Conservation (phyloP, 1,140 invertebrate genomes). For the Eufriesea mexicana region DNA sequence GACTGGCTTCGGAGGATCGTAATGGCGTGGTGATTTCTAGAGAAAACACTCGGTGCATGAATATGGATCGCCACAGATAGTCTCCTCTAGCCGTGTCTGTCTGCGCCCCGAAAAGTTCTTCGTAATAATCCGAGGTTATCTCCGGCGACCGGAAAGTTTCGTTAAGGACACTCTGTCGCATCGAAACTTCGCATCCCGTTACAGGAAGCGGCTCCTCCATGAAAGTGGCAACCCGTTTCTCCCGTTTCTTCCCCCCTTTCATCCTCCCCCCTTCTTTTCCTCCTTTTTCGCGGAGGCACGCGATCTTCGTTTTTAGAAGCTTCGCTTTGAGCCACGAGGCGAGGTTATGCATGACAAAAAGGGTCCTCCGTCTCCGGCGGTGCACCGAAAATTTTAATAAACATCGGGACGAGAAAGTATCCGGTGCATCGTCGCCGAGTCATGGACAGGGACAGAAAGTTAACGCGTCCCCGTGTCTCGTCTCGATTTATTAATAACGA, state of each 20-base stretch:
- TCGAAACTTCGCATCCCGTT: constrained; percentile 35
- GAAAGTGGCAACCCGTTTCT: constrained; percentile 8
- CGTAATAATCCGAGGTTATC: constrained; percentile 23
- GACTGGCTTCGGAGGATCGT: not conserved
- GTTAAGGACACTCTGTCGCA: constrained; percentile 12
- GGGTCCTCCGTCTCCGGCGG: not conserved
- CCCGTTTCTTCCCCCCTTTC: not conserved
- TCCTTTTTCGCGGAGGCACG: not conserved
- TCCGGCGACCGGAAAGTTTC: constrained; percentile 23
- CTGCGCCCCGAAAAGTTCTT: not conserved
- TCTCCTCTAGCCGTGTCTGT: too few relatives aligned
- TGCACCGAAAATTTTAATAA: constrained; percentile 34
- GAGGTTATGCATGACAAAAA: constrained; percentile 39
- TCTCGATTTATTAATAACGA: constrained; percentile 5
- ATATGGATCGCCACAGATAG: constrained; percentile 2
- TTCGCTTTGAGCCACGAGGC: constrained; percentile 6
- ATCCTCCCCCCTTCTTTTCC: not conserved
- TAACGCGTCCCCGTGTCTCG: not conserved
- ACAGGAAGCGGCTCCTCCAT: not conserved
- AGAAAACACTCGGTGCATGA: not conserved
- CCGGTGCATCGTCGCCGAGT: not conserved
- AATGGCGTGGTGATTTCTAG: not conserved
- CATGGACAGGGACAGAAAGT: constrained; percentile 1
- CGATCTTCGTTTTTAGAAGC: constrained; percentile 26
- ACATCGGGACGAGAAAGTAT: constrained; percentile 16